Evolutionary conservation across 2,797 vertebrate genomes (phyloP).

Genomic region (Leucoraja ocellata): DNA sequence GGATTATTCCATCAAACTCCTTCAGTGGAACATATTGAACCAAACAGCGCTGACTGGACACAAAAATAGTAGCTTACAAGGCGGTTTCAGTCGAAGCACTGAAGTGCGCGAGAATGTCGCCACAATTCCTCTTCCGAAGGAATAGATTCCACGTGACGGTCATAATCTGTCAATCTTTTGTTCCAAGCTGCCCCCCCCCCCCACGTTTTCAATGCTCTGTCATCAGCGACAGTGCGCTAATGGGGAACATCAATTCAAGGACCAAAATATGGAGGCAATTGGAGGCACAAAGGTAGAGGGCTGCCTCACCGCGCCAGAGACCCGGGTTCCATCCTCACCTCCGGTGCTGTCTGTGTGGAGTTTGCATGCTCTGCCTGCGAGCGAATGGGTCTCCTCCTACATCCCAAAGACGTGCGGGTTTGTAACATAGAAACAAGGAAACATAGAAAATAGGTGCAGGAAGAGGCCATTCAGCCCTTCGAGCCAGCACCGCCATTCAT

Average conservation of each 20-base stretch:
- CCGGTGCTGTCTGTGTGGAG: too few species aligned
- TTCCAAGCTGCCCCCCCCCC: not conserved
- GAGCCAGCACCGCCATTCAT: too few species aligned
- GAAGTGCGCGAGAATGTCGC: not conserved
- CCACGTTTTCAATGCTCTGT: not conserved
- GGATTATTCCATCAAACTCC: conserved; percentile 2
- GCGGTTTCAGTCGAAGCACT: not conserved
- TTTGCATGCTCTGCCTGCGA: too few species aligned
- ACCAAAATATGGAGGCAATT: not conserved
- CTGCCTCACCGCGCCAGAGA: too few species aligned
- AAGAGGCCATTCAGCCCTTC: too few species aligned
- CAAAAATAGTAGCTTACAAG: not conserved
- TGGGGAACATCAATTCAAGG: not conserved
- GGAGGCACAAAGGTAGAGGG: not conserved
- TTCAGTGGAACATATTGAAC: not conserved
- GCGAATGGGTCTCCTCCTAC: too few species aligned
- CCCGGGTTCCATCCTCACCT: too few species aligned
- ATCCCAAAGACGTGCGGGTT: too few species aligned
- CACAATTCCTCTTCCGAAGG: not conserved
- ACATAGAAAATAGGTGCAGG: too few species aligned
- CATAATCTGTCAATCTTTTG: not conserved
- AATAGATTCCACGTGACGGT: not conserved
- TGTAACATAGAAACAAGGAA: too few species aligned
- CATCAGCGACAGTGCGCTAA: not conserved
- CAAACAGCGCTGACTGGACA: conserved; percentile 6